Evolutionary conservation across 2,113 vertebrate species (phyloP).

Genomic region (Mugil cephalus): DNA sequence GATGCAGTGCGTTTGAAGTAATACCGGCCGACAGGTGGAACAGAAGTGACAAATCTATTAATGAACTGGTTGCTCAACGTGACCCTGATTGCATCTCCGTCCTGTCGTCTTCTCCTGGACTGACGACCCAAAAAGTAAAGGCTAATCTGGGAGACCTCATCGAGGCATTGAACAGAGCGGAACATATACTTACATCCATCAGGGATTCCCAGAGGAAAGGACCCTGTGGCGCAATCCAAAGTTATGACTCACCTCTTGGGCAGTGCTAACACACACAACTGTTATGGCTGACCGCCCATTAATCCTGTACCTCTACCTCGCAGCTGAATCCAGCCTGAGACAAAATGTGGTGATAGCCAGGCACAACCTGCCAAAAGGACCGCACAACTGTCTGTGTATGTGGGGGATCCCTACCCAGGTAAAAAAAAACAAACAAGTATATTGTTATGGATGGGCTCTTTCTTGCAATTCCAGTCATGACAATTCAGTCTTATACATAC

Average conservation of each 20-base stretch:
- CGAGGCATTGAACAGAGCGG: slow-evolving; percentile 11
- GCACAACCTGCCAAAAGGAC: slow-evolving; percentile 7
- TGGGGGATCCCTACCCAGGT: too few species aligned
- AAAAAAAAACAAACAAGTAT: too few species aligned
- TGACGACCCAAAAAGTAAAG: slow-evolving; percentile 31
- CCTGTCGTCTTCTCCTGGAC: slow-evolving; percentile 14
- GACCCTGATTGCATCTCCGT: slow-evolving; percentile 22
- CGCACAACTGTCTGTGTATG: too few species aligned
- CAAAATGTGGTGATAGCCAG: slow-evolving; percentile 34
- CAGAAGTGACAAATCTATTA: slow-evolving; percentile 19
- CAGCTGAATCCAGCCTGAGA: slow-evolving; percentile 55
- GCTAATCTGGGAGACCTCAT: slow-evolving; percentile 6
- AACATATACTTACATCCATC: slow-evolving; percentile 4
- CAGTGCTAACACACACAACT: slow-evolving; percentile 45
- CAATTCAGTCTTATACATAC: slow-evolving; percentile 1
- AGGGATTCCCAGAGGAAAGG: slow-evolving; percentile 13
- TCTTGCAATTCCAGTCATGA: slow-evolving; percentile 30
- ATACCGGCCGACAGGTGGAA: slow-evolving; percentile 29
- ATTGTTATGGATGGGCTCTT: neutral
- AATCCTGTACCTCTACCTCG: slow-evolving; percentile 50
- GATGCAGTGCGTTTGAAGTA: slow-evolving; percentile 47
- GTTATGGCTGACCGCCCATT: slow-evolving; percentile 62
- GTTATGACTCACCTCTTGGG: slow-evolving; percentile 46
- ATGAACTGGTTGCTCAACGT: slow-evolving; percentile 19
- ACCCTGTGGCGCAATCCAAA: slow-evolving; percentile 33